These are phyloP conservation scores for Sinella curviseta DNA, from an alignment of 1,140 invertebrate genomes.

Conservation along the genomic window DNA sequence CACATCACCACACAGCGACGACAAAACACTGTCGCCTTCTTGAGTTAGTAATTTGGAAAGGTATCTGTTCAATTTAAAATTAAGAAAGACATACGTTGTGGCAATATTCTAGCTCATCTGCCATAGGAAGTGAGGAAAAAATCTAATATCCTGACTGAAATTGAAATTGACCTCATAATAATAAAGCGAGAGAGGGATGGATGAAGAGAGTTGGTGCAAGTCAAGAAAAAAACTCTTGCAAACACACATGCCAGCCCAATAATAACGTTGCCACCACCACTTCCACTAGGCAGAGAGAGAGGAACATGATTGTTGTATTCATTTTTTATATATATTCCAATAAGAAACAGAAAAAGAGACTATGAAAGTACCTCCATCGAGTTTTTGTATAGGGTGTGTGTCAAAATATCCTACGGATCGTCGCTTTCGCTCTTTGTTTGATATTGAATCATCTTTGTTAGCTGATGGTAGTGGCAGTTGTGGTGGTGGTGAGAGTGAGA, in stretches of 20 bases:
- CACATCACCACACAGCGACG: no score
- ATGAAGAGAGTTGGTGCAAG: no score
- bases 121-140: conserved; percentile 40
- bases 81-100: conserved; percentile 16
- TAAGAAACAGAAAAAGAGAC: no score
- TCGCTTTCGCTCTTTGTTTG: conserved; percentile 17
- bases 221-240: no score
- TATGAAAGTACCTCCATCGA: background rate
- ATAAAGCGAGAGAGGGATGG: conserved; percentile 18
- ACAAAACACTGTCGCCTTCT: background rate
- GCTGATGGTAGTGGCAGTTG: background rate
- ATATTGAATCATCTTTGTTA: conserved; percentile 21
- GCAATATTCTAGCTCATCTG: conserved; percentile 17
- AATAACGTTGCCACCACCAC: background rate
- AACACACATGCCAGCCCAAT: conserved; percentile 7
- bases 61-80: conserved; percentile 25
- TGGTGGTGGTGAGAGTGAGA: background rate
- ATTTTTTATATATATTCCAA: no score
- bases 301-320: background rate
- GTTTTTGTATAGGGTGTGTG: conserved; percentile 15
- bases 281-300: background rate
- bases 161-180: conserved; percentile 43
- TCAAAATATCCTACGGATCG: background rate
- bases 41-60: background rate
- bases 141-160: conserved; percentile 43